Conservation (phyloP, 1,140 invertebrate genomes). For the Diachasmimorpha longicaudata region DNA sequence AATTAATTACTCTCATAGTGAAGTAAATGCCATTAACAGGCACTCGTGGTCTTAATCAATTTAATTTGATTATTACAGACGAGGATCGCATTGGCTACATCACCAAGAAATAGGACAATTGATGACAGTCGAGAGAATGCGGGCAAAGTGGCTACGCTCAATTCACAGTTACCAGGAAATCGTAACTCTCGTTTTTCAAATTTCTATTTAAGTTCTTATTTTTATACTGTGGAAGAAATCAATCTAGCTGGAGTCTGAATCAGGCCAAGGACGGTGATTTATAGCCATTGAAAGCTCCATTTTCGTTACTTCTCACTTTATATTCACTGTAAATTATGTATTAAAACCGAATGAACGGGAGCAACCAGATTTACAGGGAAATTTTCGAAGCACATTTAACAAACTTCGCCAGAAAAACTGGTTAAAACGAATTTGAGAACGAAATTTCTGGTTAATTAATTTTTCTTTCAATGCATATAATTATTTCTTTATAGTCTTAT, state of each 20-base stretch:
- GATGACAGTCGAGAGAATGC: not conserved
- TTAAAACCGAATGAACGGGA: not conserved
- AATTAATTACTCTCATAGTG: too few species aligned
- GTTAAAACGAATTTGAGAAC: too few species aligned
- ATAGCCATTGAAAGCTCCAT: not conserved
- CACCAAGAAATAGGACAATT: not conserved
- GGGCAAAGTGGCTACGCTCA: not conserved
- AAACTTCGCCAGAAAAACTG: not conserved
- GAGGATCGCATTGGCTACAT: not conserved
- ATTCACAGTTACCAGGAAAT: slow-evolving; percentile 1
- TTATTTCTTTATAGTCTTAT: too few species aligned
- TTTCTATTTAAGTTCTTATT: slow-evolving; percentile 13
- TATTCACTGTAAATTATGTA: not conserved
- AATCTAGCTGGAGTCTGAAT: not conserved
- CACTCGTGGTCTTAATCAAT: not conserved
- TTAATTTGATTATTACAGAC: slow-evolving; percentile 4
- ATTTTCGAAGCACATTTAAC: not conserved
- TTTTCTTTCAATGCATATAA: too few species aligned
- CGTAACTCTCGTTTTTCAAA: not conserved
- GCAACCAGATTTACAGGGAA: not conserved
- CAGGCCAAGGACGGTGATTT: not conserved
- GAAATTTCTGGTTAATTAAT: too few species aligned
- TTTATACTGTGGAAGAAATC: slow-evolving; percentile 25
- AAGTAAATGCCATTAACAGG: too few species aligned
- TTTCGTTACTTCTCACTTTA: too few species aligned